Base-by-base conservation (phyloP, 2,113 vertebrate genomes). In the Atherinomorus stipes region DNA sequence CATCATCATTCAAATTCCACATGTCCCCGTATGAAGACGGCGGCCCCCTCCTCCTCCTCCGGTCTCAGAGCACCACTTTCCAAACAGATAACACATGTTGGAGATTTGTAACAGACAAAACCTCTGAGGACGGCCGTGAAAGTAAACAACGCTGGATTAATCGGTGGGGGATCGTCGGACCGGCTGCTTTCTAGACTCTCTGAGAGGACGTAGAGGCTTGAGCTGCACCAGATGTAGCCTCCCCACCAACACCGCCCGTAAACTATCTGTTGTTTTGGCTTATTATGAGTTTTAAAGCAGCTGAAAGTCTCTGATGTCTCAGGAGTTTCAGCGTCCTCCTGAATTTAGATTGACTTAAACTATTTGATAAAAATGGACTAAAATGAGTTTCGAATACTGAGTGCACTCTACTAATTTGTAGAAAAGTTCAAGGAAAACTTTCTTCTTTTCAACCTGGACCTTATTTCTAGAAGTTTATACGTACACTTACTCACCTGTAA, bases 1-100 rank as follows among this genome's bases (percentile, higher is more conserved):
- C 11, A 19, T 74, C 71, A 80, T 88, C 70, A 76, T 63, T 83
- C 71, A 83, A 47, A 76, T 50, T 66, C 78, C 78, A 66, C 7
- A 37, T 13, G 57, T 66, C 56, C 72, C 28, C 0, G 72, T 50
- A 76, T 66, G n/a, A 78, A 57, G 50, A 26, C 19, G 11, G 6
- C 31, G 1, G 44, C 45, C 16, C 22, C 50, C 57, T 1, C 37
- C 59, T 22, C 28, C 31, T 18, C 22, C 7, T 47, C 25, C 7
- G 15, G 38, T 76, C 76, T 65, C 58, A 25, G 0, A 62, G 62
- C 40, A 15, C 11, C 37, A 7, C n/a, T 4, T 25, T 44, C 54
- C 31, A 64, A 63, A 77, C 71, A 74, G 69, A 64, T 66, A 86
- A 64, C 64, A 76, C 31, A 71, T 85, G 76, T 67, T 71, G 23